A percentile compares a stretch with the other conserved stretches of the same genome.
Evolutionary conservation across 2,113 vertebrate genomes (phyloP).

Genomic region (Melanerpes aurifrons): DNA sequence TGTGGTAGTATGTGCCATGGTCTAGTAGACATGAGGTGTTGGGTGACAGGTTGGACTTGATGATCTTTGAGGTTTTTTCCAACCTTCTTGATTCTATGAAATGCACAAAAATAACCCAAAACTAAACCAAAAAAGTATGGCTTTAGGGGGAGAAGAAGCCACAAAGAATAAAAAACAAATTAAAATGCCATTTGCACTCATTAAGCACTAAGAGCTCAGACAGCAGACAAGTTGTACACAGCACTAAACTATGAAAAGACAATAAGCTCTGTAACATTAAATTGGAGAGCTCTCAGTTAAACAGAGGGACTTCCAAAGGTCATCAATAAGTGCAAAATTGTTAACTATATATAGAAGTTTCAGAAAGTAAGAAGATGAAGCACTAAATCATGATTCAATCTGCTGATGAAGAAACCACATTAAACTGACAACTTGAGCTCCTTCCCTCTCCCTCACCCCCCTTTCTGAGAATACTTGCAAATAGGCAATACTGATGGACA

Average conservation of each 20-base stretch:
- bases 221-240: neutral
- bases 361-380: neutral
- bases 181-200: neutral
- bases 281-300: neutral
- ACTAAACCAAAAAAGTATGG: neutral
- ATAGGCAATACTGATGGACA: neutral
- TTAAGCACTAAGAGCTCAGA: neutral
- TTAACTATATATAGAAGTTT: neutral
- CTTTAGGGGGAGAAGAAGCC: neutral
- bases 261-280: neutral
- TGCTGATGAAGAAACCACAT: neutral
- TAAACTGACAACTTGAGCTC: neutral
- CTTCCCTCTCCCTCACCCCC: neutral
- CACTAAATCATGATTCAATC: neutral
- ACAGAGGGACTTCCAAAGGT: neutral
- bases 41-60: no score
- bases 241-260: neutral
- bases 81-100: no score
- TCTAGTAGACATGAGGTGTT: no score
- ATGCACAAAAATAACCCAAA: neutral
- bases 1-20: no score
- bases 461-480: neutral
- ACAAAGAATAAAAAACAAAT: neutral
- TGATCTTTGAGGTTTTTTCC: no score
- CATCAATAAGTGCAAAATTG: neutral